Evolutionary conservation across 2,888 invertebrate genomes (phyloP).

Genomic region (Spatulosminthurus flaviceps): DNA sequence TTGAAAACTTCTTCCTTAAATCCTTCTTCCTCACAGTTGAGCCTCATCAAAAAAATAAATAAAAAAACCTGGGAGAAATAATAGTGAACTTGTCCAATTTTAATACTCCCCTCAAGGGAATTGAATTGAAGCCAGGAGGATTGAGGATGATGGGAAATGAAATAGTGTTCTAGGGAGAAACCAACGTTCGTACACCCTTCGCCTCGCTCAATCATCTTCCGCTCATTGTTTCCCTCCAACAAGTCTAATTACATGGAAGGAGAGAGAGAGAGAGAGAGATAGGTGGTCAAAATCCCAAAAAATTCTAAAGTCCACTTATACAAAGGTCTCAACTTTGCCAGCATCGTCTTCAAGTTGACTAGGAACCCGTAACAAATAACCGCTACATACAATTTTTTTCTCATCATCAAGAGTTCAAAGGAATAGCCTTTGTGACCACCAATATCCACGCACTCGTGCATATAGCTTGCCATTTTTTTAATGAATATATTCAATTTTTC

Average conservation of each 20-base stretch:
- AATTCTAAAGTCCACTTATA: neutral
- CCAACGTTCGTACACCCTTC: slow-evolving; percentile 12
- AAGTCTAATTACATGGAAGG: too few relatives aligned
- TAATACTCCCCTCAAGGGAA: neutral
- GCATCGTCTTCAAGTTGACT: neutral
- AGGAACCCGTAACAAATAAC: slow-evolving; percentile 14
- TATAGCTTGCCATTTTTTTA: neutral
- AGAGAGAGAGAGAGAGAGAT: too few relatives aligned
- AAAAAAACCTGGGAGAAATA: too few relatives aligned
- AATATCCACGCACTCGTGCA: neutral
- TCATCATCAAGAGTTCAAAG: neutral
- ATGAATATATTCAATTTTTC: neutral
- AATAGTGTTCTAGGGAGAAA: neutral
- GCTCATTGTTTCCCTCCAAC: neutral
- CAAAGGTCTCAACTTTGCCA: neutral
- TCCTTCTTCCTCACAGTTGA: neutral
- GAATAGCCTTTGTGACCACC: neutral
- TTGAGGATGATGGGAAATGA: too few relatives aligned
- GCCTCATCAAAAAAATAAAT: too few relatives aligned
- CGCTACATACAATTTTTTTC: neutral
- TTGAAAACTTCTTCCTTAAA: too few relatives aligned
- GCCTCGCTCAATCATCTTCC: slow-evolving; percentile 29
- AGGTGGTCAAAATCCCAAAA: neutral
- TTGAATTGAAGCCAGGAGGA: neutral
- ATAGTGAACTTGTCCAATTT: neutral